These are phyloP conservation scores for Platorchestia sp. DNA, from an alignment of 1,140 invertebrate genomes.

Conservation along the genomic window DNA sequence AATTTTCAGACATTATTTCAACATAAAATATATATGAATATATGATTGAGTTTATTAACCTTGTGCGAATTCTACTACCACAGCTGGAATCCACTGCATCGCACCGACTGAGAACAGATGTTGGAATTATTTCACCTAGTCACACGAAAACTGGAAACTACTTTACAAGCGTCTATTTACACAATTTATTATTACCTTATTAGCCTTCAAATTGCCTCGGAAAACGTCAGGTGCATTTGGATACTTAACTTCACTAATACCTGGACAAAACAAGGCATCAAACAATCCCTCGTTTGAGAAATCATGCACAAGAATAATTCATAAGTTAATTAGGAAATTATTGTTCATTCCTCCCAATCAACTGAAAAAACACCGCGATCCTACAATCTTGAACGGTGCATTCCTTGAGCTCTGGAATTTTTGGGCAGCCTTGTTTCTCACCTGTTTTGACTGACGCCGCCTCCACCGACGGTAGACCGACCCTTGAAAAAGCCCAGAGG, in stretches of 20 bases:
- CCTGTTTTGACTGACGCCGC: slow-evolving; percentile 50
- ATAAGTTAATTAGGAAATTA: neutral
- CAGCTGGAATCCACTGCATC: neutral
- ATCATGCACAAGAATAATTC: neutral
- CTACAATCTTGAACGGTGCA: slow-evolving; percentile 7
- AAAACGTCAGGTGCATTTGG: neutral
- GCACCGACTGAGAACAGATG: neutral
- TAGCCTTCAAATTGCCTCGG: neutral
- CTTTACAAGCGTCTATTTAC: neutral
- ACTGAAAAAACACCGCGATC: neutral
- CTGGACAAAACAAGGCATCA: neutral
- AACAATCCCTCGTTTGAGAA: neutral
- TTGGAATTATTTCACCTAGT: neutral
- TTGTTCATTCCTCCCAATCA: neutral
- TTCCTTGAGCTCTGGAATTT: slow-evolving; percentile 41
- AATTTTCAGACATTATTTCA: neutral
- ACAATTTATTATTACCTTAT: no score
- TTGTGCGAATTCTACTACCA: no score
- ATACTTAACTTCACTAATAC: neutral
- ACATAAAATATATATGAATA: no score
- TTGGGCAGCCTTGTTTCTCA: slow-evolving; percentile 32
- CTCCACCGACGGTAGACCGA: neutral
- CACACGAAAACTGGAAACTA: neutral
- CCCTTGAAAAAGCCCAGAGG: slow-evolving; percentile 48
- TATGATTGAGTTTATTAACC: no score